phyloP scores from a whole-genome alignment of 1,140 invertebrate genomes.

The Oppia nitens region DNA sequence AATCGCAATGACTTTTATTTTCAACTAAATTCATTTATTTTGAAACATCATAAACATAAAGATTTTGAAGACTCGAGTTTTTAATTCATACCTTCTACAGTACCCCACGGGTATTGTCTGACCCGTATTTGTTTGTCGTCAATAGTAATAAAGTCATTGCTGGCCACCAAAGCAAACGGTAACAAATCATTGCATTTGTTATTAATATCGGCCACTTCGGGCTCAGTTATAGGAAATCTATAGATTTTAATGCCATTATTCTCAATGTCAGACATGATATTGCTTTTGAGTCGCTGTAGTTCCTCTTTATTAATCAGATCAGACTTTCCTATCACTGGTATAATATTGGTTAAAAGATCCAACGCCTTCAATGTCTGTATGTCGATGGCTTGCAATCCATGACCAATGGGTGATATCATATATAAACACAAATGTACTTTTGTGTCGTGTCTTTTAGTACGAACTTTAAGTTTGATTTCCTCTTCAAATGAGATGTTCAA shows the following conservation, averaged over 20 bases:
- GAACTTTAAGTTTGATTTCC: slow-evolving; percentile 95
- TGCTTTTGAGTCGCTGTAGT: slow-evolving; percentile 85
- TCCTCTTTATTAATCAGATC: slow-evolving; percentile 98
- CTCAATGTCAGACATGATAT: slow-evolving; percentile 68
- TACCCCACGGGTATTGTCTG: slow-evolving; percentile 97
- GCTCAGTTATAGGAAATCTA: slow-evolving; percentile 93
- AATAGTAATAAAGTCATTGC: slow-evolving; percentile 91
- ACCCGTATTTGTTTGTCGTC: slow-evolving; percentile 91
- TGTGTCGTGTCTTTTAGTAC: slow-evolving; percentile 77
- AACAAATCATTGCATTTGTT: slow-evolving; percentile 77
- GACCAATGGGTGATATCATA: slow-evolving; percentile 92
- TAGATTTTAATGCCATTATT: slow-evolving; percentile 87
- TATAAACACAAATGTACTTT: slow-evolving; percentile 94
- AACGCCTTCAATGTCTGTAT: slow-evolving; percentile 98
- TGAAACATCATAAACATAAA: too few relatives aligned
- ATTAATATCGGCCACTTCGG: slow-evolving; percentile 81
- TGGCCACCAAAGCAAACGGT: slow-evolving; percentile 96
- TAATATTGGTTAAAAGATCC: slow-evolving; percentile 96
- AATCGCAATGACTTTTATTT: too few relatives aligned
- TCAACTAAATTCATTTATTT: too few relatives aligned
- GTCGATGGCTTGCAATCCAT: slow-evolving; percentile 80
- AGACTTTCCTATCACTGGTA: slow-evolving; percentile 97
- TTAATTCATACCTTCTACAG: slow-evolving; percentile 46
- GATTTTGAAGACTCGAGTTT: too few relatives aligned
- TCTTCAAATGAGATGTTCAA: slow-evolving; percentile 95